A percentile compares a stretch with the other conserved stretches of the same genome.
phyloP scores from a whole-genome alignment of 1,140 invertebrate species.

The Cotesia glomerata region DNA sequence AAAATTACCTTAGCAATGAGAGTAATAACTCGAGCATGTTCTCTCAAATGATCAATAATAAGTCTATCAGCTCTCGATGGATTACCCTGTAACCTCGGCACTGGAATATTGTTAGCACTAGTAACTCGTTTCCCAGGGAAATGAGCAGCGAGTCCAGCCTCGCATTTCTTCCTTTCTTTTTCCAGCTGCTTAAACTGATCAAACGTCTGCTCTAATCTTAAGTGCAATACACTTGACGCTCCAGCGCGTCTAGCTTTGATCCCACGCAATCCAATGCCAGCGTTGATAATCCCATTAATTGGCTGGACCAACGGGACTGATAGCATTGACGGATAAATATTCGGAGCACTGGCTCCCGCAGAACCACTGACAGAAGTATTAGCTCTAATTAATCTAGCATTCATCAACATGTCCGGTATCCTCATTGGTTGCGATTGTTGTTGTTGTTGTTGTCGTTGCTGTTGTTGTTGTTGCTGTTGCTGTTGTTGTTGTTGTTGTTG shows the following conservation, averaged over 20 bases:
- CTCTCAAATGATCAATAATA: conserved; percentile 82
- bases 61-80: conserved; percentile 84
- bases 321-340: conserved; percentile 48
- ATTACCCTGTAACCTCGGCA: conserved; percentile 79
- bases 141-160: conserved; percentile 80
- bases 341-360: conserved; percentile 19
- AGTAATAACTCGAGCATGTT: conserved; percentile 71
- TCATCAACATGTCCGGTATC: conserved; percentile 50
- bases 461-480: conserved; percentile 39
- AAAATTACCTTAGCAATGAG: conserved; percentile 57
- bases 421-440: conserved; percentile 36
- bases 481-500: conserved; percentile 39
- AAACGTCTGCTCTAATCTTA: conserved; percentile 80
- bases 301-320: conserved; percentile 29
- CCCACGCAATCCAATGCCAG: conserved; percentile 45
- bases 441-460: conserved; percentile 37
- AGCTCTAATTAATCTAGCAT: conserved; percentile 47
- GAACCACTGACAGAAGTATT: neutral
- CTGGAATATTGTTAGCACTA: conserved; percentile 81
- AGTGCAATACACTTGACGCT: conserved; percentile 73
- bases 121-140: conserved; percentile 83
- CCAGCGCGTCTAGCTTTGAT: conserved; percentile 60
- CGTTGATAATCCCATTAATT: conserved; percentile 41
- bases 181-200: conserved; percentile 84
- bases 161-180: conserved; percentile 84